Conservation (phyloP, 2,797 vertebrate genomes). For the Aselliscus stoliczkanus region DNA sequence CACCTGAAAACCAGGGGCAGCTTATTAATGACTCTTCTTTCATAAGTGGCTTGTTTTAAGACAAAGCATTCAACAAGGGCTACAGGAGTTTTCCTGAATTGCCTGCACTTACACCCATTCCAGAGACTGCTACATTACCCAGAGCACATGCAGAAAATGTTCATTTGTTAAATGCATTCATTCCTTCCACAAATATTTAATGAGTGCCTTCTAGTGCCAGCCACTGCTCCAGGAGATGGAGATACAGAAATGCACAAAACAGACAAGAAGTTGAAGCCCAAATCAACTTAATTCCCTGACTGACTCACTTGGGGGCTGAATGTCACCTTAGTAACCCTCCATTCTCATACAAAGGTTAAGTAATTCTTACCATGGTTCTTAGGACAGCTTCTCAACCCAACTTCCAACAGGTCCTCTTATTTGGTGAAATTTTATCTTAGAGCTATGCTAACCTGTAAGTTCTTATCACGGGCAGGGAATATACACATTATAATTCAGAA, state of each 20-base stretch:
- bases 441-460: neutral
- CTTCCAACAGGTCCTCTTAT: neutral
- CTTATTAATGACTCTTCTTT: neutral
- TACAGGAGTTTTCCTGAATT: rapidly evolving
- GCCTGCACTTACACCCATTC: neutral
- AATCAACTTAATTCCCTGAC: neutral
- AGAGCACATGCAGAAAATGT: neutral
- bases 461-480: neutral
- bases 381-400: neutral
- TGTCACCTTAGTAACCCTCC: neutral
- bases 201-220: neutral
- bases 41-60: neutral
- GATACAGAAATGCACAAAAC: neutral
- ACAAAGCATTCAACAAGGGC: neutral
- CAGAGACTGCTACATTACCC: neutral
- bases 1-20: neutral
- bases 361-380: neutral
- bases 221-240: neutral
- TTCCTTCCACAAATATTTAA: neutral
- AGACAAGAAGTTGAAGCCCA: neutral
- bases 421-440: neutral
- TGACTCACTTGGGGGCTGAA: neutral
- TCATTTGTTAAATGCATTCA: neutral
- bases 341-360: neutral
- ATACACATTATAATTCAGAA: neutral